phyloP scores from a whole-genome alignment of 2,797 vertebrate genomes.

The Perodicticus potto region DNA sequence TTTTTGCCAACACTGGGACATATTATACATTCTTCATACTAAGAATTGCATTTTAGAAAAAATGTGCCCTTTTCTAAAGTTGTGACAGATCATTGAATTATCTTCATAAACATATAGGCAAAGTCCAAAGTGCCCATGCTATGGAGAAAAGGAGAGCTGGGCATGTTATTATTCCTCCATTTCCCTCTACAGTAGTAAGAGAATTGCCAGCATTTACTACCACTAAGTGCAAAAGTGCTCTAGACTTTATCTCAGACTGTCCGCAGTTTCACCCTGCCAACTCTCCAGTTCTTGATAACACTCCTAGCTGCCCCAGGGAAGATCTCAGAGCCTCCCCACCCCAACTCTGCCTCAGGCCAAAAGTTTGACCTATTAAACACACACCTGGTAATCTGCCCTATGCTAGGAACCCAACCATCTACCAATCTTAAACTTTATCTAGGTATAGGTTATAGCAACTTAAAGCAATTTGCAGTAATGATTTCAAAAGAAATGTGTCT shows the following conservation, averaged over 20 bases:
- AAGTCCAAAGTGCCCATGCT: neutral
- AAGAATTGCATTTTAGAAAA: slow-evolving; percentile 20
- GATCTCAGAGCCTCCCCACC: slow-evolving; percentile 23
- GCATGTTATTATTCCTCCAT: neutral
- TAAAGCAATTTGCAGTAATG: slow-evolving; percentile 19
- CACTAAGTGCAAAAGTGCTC: neutral
- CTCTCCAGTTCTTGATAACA: slow-evolving; percentile 57
- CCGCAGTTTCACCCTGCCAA: slow-evolving; percentile 53
- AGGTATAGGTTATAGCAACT: neutral
- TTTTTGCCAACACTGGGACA: neutral
- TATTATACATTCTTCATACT: neutral
- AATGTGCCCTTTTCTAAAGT: neutral
- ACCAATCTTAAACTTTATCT: slow-evolving; percentile 18
- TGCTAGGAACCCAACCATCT: neutral
- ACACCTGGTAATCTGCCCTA: neutral
- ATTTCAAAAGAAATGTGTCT: slow-evolving; percentile 15
- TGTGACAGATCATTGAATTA: neutral
- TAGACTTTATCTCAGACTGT: slow-evolving; percentile 35
- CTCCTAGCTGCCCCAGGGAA: slow-evolving; percentile 55
- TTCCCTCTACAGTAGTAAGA: neutral
- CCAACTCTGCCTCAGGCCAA: neutral
- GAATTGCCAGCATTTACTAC: slow-evolving; percentile 11
- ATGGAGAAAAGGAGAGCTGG: slow-evolving; percentile 36
- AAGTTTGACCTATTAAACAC: neutral
- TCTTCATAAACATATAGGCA: slow-evolving; percentile 14